phyloP scores from a whole-genome alignment of 2,113 vertebrate genomes.

The Promerops cafer region DNA sequence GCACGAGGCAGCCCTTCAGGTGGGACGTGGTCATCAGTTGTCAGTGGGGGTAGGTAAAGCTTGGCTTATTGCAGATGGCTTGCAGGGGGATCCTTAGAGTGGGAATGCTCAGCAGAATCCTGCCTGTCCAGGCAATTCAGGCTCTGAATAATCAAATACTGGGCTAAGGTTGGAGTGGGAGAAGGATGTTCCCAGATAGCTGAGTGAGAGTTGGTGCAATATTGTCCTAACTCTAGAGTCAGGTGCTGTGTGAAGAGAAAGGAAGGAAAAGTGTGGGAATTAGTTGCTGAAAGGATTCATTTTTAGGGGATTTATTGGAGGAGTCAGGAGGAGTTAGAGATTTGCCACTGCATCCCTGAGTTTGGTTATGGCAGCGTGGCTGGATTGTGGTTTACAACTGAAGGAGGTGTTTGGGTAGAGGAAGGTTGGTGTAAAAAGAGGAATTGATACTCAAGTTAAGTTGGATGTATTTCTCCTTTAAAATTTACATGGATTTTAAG shows the following conservation, averaged over 20 bases:
- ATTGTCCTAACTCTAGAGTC: background rate
- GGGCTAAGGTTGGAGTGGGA: background rate
- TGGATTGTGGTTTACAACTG: background rate
- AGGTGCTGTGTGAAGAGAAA: background rate
- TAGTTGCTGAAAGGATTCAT: background rate
- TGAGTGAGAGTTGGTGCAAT: background rate
- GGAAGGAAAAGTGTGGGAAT: background rate
- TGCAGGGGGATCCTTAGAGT: constrained; percentile 30
- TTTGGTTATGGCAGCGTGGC: background rate
- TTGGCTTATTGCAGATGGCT: constrained; percentile 38
- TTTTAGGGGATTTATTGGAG: background rate
- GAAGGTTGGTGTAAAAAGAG: background rate
- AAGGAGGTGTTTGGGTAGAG: background rate
- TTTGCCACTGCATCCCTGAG: background rate
- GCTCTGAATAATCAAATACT: background rate
- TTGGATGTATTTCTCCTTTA: background rate
- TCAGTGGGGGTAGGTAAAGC: constrained; percentile 88
- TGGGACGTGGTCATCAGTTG: constrained; percentile 97
- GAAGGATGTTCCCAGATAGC: background rate
- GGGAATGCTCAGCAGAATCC: background rate
- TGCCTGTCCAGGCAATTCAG: background rate
- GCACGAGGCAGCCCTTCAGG: constrained; percentile 88
- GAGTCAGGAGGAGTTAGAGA: background rate
- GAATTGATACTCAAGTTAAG: background rate
- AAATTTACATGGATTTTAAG: background rate